Evolutionary conservation across 2,113 vertebrate species (phyloP).

Genomic region (Myotis lucifugus): DNA sequence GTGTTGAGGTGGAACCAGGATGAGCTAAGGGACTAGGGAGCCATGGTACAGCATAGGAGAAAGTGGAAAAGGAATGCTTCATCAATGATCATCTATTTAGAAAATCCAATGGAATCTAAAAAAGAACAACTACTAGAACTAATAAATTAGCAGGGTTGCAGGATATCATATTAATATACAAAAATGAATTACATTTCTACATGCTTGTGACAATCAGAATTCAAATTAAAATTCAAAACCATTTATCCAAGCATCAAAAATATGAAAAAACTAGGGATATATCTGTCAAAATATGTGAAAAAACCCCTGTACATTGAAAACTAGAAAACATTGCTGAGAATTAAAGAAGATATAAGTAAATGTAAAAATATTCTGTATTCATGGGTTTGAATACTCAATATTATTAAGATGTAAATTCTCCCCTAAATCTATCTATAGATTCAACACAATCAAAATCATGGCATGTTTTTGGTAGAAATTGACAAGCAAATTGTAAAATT

Average conservation of each 20-base stretch:
- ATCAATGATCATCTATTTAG: constrained; percentile 35
- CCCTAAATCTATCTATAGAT: constrained; percentile 4
- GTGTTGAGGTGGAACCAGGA: neutral
- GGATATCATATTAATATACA: neutral
- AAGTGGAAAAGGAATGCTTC: constrained; percentile 23
- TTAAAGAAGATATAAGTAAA: constrained; percentile 23
- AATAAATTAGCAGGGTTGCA: constrained; percentile 15
- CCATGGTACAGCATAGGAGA: neutral
- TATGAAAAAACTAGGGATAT: constrained; percentile 21
- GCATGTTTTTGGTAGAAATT: constrained; percentile 47
- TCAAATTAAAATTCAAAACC: constrained; percentile 46
- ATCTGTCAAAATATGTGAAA: constrained; percentile 59
- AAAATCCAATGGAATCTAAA: constrained; percentile 34
- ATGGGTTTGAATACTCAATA: neutral
- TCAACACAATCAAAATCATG: neutral
- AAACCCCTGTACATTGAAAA: neutral
- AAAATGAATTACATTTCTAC: constrained; percentile 24
- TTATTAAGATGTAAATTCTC: constrained; percentile 16
- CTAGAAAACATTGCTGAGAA: constrained; percentile 19
- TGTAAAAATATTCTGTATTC: constrained; percentile 16
- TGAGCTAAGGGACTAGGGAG: constrained; percentile 2
- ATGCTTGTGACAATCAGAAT: neutral
- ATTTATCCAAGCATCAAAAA: constrained; percentile 33
- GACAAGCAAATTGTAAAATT: constrained; percentile 39
- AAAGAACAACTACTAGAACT: neutral